Base-by-base conservation (phyloP, 2,113 vertebrate genomes). In the Oreochromis spilurus region DNA sequence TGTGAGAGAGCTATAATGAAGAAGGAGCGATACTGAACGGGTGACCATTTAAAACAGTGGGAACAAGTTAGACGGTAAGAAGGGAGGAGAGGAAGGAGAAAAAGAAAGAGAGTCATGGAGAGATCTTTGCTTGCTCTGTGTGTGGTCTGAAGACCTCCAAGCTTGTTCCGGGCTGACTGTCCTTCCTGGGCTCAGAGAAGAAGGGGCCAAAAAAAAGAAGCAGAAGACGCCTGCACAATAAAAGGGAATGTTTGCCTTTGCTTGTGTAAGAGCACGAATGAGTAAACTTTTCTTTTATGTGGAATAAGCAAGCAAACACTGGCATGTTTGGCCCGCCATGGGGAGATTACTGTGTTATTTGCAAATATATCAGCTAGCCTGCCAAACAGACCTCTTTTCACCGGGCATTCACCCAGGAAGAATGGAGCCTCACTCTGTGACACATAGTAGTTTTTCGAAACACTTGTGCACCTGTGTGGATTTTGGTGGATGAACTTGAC, bases 111-210 rank as follows among this genome's bases (percentile, higher is more conserved):
- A 91, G 89, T 40, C 55, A 79, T 72, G n/a, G 87, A 83, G 88
- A 84, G 89, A 91, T 87, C 81, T 52, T 85, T 48, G 79, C 67
- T 86, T 84, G 78, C 96, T 93, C 91, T 87, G 92, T 97, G 96
- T 97, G 96, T 97, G 96, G 96, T 97, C 96, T 85, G 58, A 89
- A 90, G 95, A 96, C 96, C 96, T 95, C 95, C 94, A 94, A 90
- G 93, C 89, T 94, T 89, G 93, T 95, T 95, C 92, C 87, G 85
- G 95, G 92, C 91, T 95, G 94, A 95, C 91, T 91, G 89, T 86
- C 86, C 91, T 95, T 96, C 93, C 94, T 89, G 87, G 91, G 93
- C 85, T 93, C 91, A 79, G 65, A 90, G 87, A 89, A 83, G 87
- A 90, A 92, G 81, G 80, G 79, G 43, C 80, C 48, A 38, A 75